A percentile compares a stretch with the other conserved stretches of the same genome.
Conservation (phyloP, 2,888 invertebrate genomes). For the Spicauda simplicius region DNA sequence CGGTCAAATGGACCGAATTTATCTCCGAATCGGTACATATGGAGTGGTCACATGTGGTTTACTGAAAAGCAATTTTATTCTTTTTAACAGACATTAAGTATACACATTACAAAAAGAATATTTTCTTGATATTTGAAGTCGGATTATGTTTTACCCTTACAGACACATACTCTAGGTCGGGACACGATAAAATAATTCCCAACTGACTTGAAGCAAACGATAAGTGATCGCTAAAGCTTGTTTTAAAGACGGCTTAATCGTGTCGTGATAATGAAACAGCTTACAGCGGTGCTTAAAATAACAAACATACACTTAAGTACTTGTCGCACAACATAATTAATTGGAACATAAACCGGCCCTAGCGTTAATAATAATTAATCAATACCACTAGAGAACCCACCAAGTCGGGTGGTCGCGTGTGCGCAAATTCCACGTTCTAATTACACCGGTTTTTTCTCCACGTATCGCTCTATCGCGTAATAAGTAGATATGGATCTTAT, state of each 20-base stretch:
- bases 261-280: no score
- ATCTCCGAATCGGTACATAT: neutral
- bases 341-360: conserved; percentile 6
- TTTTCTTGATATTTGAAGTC: no score
- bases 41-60: no score
- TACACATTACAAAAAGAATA: neutral
- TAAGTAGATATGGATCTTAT: conserved; percentile 8
- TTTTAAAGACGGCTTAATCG: neutral
- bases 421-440: conserved; percentile 28
- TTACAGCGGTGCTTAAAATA: neutral
- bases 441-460: conserved; percentile 26
- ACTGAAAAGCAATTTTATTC: neutral
- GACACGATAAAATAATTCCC: neutral
- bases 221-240: neutral
- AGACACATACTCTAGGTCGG: no score
- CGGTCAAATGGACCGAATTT: conserved; percentile 4
- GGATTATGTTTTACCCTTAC: no score
- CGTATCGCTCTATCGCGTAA: conserved; percentile 9
- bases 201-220: neutral
- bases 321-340: neutral
- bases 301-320: neutral
- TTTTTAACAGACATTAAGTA: neutral
- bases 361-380: conserved; percentile 16
- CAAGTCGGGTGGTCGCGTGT: conserved; percentile 16
- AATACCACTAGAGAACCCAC: conserved; percentile 25